Percentiles rank a stretch among this genome's conserved stretches.
phyloP scores from a whole-genome alignment of 2,888 invertebrate species.

The Quadriops clusia region DNA sequence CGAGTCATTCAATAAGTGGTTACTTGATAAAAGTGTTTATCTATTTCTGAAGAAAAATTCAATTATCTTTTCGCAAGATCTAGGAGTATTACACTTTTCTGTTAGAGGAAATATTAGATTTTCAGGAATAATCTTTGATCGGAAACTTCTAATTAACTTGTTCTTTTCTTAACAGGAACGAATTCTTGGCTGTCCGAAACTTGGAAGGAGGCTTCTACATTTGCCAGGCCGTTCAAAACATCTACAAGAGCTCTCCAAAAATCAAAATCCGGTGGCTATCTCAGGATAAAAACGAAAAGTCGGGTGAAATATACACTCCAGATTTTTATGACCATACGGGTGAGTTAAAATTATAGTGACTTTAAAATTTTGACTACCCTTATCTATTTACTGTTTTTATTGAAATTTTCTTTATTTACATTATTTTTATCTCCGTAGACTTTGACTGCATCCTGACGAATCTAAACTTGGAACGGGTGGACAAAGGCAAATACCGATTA shows the following conservation, averaged over 20 bases:
- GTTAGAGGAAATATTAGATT: too few species aligned
- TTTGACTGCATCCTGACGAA: slow-evolving; percentile 85
- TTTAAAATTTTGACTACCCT: slow-evolving; percentile 1
- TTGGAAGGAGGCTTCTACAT: slow-evolving; percentile 80
- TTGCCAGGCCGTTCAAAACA: slow-evolving; percentile 83
- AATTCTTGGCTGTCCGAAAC: slow-evolving; percentile 84
- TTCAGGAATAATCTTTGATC: too few species aligned
- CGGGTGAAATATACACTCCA: slow-evolving; percentile 67
- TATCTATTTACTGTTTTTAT: background rate
- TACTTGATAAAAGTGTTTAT: background rate
- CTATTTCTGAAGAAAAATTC: slow-evolving; percentile 1
- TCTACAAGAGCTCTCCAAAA: slow-evolving; percentile 71
- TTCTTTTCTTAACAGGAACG: slow-evolving; percentile 48
- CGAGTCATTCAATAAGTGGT: too few species aligned
- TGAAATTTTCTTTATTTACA: slow-evolving; percentile 12
- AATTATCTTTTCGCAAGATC: too few species aligned
- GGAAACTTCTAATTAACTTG: slow-evolving; percentile 6
- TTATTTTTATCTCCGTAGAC: slow-evolving; percentile 40
- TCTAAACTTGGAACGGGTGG: slow-evolving; percentile 60
- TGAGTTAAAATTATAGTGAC: slow-evolving; percentile 26
- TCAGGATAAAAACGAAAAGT: slow-evolving; percentile 54
- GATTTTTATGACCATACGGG: slow-evolving; percentile 85
- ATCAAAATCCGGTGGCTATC: slow-evolving; percentile 87
- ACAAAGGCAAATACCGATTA: slow-evolving; percentile 58
- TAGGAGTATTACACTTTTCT: too few species aligned